Conservation (phyloP, 2,113 vertebrate genomes). For the Lophotis ruficrista region DNA sequence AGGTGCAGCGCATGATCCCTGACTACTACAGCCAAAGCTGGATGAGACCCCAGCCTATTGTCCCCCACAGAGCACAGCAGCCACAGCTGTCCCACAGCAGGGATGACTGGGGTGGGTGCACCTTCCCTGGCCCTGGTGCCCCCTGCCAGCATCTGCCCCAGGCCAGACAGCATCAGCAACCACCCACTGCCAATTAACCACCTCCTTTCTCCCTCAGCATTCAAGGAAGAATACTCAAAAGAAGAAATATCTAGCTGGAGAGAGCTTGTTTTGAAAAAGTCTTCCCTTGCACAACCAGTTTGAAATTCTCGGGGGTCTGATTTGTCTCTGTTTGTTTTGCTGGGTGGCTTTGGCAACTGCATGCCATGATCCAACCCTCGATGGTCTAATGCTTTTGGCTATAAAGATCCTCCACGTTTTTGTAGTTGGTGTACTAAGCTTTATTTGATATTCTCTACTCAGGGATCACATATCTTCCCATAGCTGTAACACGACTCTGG, state of each 20-base stretch:
- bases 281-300: neutral
- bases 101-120: fast-evolving
- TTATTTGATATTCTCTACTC: neutral
- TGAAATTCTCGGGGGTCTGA: neutral
- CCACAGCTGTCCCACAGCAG: neutral
- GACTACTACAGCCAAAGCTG: neutral
- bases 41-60: fast-evolving
- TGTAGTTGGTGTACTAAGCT: neutral
- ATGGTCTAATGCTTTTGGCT: neutral
- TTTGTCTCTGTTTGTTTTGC: neutral
- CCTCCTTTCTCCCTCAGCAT: neutral
- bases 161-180: neutral
- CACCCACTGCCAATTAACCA: fast-evolving
- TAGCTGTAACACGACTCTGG: fast-evolving
- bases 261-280: neutral
- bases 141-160: fast-evolving
- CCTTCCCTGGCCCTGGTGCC: neutral
- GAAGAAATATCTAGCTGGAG: neutral
- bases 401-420: neutral
- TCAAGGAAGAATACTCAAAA: neutral
- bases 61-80: neutral
- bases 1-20: neutral
- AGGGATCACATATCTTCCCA: neutral
- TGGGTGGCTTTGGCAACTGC: neutral
- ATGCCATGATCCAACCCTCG: neutral